phyloP scores from a whole-genome alignment of 2,888 invertebrate genomes.

The Phragmatobia fuliginosa region DNA sequence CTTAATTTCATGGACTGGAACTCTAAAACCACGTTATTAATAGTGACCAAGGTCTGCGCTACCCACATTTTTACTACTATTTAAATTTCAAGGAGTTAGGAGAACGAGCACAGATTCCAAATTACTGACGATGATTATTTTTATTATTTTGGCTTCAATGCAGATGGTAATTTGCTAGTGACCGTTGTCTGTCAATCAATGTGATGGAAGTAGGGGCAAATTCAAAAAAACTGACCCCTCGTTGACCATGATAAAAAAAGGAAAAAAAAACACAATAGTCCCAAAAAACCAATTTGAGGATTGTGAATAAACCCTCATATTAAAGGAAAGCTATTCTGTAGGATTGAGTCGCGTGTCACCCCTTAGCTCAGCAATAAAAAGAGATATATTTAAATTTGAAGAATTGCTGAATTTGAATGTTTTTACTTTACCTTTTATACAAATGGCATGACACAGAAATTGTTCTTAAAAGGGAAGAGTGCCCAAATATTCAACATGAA shows the following conservation, averaged over 20 bases:
- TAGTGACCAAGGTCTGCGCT: too few species aligned
- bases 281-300: conserved; percentile 71
- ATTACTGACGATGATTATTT: conserved; percentile 32
- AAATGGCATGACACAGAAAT: too few species aligned
- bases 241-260: conserved; percentile 79
- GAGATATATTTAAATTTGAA: conserved; percentile 57
- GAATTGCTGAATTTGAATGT: conserved; percentile 37
- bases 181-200: conserved; percentile 85
- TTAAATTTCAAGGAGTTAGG: too few species aligned
- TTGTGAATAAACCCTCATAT: conserved; percentile 71
- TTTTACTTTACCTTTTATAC: too few species aligned
- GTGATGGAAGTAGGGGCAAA: conserved; percentile 63
- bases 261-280: conserved; percentile 65
- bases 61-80: not conserved
- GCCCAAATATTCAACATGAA: not conserved
- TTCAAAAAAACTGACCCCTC: conserved; percentile 83
- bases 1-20: not conserved
- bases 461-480: too few species aligned
- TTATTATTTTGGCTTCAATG: conserved; percentile 58
- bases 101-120: not conserved
- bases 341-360: conserved; percentile 69
- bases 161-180: conserved; percentile 76
- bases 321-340: conserved; percentile 70
- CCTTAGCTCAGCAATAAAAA: conserved; percentile 57
- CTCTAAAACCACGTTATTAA: not conserved